Evolutionary conservation across 2,113 vertebrate genomes (phyloP), one percentile per base, ranked within the genome.

Genomic region (Phyllostomus discolor): DNA sequence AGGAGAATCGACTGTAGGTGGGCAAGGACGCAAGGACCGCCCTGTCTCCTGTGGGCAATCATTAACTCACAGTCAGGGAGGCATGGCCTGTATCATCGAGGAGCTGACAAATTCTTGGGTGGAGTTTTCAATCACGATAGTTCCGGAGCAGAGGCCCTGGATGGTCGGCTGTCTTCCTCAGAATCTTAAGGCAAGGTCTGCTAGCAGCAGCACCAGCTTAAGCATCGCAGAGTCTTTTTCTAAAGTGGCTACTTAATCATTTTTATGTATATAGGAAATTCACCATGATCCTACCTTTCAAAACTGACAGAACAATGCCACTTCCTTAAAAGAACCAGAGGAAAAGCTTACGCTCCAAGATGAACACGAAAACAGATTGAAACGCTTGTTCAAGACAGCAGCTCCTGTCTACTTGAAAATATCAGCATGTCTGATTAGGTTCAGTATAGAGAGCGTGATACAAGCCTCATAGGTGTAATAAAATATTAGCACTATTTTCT

Each of bases 191-290:
- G 80, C 8, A 66, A 46, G 28, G 35, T 46, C 57, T 38, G 73
- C 48, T 41, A 5, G 75, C 81, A 5, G 75, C 81, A 78, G 72
- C 35, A 17, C 2, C 14, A 3, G 24, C 85, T 52, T 17, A 10
- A 19, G 38, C 43, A 11, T 54, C 57, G 15, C 24, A 10, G 62
- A 38, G 48, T 12, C 66, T 31, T 52, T 41, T 43, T 57, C 95
- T 59, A 24, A 54, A 76, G 84, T 16, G 46, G 46, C 62, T 38
- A 48, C 50, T 81, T 57, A 16, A 94, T 96, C 88, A 96, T 84
- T 96, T 97, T 97, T 94, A 96, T 64, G 92, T 15, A 5, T 10
- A 12, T 9, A 91, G 94, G 95, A 96, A 96, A 91, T 81, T 79
- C 8, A 82, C 62, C 54, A 33, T 24, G 52, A 85, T 90, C 28